These are phyloP conservation scores for Tetramorium alpestre DNA, from an alignment of 1,140 invertebrate species.

Conservation along the genomic window DNA sequence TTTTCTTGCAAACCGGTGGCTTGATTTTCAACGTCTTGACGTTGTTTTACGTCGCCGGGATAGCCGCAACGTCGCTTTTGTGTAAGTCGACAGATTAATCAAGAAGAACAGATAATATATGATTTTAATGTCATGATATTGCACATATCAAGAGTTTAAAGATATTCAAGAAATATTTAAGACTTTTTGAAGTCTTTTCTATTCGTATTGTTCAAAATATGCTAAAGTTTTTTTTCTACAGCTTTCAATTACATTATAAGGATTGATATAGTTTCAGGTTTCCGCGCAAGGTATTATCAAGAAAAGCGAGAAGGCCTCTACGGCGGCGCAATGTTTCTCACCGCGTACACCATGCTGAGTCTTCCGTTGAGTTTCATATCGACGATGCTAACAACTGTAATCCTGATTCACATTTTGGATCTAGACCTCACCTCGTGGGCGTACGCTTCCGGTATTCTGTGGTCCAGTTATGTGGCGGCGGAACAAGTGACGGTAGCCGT, in stretches of 20 bases:
- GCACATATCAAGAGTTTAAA: neutral
- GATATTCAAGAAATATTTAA: constrained; percentile 16
- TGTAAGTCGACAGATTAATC: constrained; percentile 87
- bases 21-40: constrained; percentile 93
- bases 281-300: constrained; percentile 95
- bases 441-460: constrained; percentile 87
- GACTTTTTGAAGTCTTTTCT: neutral
- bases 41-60: constrained; percentile 92
- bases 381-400: constrained; percentile 81
- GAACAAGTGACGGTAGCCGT: constrained; percentile 94
- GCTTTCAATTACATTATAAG: neutral
- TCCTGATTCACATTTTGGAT: constrained; percentile 81
- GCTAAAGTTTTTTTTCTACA: neutral
- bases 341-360: constrained; percentile 92
- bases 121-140: neutral
- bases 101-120: neutral
- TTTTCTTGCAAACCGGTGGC: constrained; percentile 86
- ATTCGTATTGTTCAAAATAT: neutral
- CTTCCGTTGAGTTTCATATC: constrained; percentile 92
- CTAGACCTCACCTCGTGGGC: constrained; percentile 80
- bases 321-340: constrained; percentile 92
- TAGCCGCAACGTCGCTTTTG: constrained; percentile 91
- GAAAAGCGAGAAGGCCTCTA: constrained; percentile 95
- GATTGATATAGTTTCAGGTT: constrained; percentile 89
- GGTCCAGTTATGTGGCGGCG: constrained; percentile 92